These are phyloP conservation scores for Phortica okadai DNA, from an alignment of 2,888 invertebrate genomes.

Conservation along the genomic window DNA sequence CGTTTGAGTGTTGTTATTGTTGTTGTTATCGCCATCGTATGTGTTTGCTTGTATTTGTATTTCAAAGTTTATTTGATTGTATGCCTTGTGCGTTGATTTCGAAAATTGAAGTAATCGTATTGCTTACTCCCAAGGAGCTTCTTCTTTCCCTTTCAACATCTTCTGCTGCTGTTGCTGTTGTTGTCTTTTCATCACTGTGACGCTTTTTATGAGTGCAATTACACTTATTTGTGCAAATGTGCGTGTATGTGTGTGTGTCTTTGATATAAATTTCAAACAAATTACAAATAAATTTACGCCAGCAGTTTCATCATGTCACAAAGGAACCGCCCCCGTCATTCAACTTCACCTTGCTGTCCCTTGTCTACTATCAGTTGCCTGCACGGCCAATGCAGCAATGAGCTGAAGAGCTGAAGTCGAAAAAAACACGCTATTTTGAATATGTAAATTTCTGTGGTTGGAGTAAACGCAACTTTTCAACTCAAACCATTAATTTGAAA, in stretches of 20 bases:
- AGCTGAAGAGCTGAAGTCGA: not conserved
- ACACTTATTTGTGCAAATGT: constrained; percentile 41
- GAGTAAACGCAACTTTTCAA: not conserved
- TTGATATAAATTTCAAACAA: constrained; percentile 68
- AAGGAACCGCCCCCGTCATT: not conserved
- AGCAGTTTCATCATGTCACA: constrained; percentile 16
- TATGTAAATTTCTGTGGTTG: constrained; percentile 25
- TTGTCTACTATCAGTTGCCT: no score
- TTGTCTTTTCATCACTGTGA: no score
- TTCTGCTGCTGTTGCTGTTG: no score
- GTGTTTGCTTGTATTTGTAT: not conserved
- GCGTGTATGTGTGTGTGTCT: constrained; percentile 43
- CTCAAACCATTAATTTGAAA: not conserved
- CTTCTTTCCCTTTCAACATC: not conserved
- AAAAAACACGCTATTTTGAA: not conserved
- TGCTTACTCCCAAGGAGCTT: not conserved
- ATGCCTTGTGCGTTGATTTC: constrained; percentile 25
- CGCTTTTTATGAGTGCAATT: constrained; percentile 44
- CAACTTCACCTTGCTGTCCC: not conserved
- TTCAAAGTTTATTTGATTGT: constrained; percentile 26
- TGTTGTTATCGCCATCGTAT: not conserved
- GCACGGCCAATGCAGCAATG: not conserved
- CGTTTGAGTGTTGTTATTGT: not conserved
- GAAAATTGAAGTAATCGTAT: constrained; percentile 28
- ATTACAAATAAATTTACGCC: constrained; percentile 69